A percentile compares a stretch with the other conserved stretches of the same genome.
Evolutionary conservation across 2,888 invertebrate species (phyloP).

Genomic region (Sipha maydis): DNA sequence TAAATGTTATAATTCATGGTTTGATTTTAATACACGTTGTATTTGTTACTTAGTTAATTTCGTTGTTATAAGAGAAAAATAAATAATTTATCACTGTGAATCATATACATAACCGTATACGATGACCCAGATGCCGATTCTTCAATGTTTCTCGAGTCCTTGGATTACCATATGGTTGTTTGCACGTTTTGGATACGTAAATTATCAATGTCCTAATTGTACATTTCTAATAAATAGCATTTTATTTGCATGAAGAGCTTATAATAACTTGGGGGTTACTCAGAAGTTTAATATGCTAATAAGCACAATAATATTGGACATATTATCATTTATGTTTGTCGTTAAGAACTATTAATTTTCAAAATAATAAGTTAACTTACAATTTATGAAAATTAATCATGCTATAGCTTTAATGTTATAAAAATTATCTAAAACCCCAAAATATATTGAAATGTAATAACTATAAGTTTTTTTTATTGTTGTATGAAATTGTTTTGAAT

Average conservation of each 20-base stretch:
- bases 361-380: background rate
- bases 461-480: background rate
- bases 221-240: slow-evolving; percentile 1
- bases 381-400: background rate
- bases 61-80: slow-evolving; percentile 30
- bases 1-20: slow-evolving; percentile 1
- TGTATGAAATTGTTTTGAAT: background rate
- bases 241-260: background rate
- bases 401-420: background rate
- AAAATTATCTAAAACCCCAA: background rate
- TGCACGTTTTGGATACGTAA: slow-evolving; percentile 59
- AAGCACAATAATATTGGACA: background rate
- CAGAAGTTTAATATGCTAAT: background rate
- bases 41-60: background rate
- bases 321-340: background rate
- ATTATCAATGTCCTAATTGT: slow-evolving; percentile 50
- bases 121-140: slow-evolving; percentile 61
- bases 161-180: slow-evolving; percentile 60
- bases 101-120: slow-evolving; percentile 16
- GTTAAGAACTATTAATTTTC: background rate
- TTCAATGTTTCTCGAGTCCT: slow-evolving; percentile 56
- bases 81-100: slow-evolving; percentile 54
- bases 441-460: background rate
- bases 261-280: background rate
- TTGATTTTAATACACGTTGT: slow-evolving; percentile 20